A percentile compares a stretch with the other conserved stretches of the same genome.
phyloP scores from a whole-genome alignment of 2,113 vertebrate species.

The Xiphophorus maculatus region DNA sequence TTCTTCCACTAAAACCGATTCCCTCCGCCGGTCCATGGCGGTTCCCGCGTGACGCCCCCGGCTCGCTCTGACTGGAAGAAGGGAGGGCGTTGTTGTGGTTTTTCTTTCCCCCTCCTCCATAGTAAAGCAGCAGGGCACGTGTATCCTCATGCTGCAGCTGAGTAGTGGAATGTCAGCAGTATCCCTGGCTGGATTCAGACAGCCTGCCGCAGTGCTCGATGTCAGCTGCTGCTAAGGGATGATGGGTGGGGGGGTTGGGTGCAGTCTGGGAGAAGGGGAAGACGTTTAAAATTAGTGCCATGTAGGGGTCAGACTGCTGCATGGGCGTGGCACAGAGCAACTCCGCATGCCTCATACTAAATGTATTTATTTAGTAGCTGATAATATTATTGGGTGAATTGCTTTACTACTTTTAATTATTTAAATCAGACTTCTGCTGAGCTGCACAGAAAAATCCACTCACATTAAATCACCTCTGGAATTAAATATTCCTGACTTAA shows the following conservation, averaged over 20 bases:
- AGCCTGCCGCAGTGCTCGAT: conserved; percentile 61
- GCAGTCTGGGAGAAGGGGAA: conserved; percentile 11
- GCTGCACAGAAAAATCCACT: conserved; percentile 38
- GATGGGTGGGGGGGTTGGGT: background rate
- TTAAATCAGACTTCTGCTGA: conserved; percentile 37
- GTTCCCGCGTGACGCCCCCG: conserved; percentile 59
- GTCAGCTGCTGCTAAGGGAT: conserved; percentile 41
- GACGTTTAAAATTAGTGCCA: conserved; percentile 50
- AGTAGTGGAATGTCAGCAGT: conserved; percentile 77
- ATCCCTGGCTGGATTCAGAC: conserved; percentile 38
- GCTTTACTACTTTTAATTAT: background rate
- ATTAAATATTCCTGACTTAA: conserved; percentile 58
- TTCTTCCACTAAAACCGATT: conserved; percentile 25
- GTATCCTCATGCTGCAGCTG: conserved; percentile 77
- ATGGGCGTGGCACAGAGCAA: conserved; percentile 66
- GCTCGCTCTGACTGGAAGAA: conserved; percentile 10
- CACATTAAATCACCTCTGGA: conserved; percentile 40
- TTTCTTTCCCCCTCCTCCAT: conserved; percentile 33
- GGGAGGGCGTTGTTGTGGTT: conserved; percentile 65
- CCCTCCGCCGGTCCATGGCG: conserved; percentile 56
- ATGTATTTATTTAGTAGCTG: background rate
- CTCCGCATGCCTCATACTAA: conserved; percentile 20
- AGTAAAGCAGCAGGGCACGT: conserved; percentile 77
- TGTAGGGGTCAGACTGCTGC: conserved; percentile 71
- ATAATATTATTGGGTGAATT: background rate